Conservation (phyloP, 2,797 vertebrate species). For the Philypnodon macrostomus region DNA sequence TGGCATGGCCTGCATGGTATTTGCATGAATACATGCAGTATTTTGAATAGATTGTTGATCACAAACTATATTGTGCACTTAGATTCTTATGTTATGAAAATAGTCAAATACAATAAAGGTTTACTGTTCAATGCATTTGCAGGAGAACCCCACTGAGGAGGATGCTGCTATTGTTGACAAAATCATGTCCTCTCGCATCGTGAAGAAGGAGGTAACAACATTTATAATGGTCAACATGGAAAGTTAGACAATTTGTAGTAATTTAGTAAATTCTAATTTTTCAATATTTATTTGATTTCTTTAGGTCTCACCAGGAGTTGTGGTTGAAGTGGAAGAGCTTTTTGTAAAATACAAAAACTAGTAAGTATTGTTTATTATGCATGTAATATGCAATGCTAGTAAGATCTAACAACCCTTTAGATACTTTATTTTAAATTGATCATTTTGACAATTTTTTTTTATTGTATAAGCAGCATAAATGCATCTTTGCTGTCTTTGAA, state of each 20-base stretch:
- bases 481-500: neutral
- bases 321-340: constrained; percentile 92
- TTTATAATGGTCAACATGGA: too few species aligned
- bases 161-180: constrained; percentile 98
- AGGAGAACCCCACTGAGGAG: constrained; percentile 98
- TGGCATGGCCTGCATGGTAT: constrained; percentile 15
- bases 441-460: neutral
- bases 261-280: too few species aligned
- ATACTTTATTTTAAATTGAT: neutral
- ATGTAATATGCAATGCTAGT: neutral
- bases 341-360: constrained; percentile 99
- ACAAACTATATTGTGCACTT: constrained; percentile 5
- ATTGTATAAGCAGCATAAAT: constrained; percentile 4
- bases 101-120: constrained; percentile 4
- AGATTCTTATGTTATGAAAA: neutral
- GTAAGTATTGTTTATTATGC: constrained; percentile 76
- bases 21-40: too few species aligned
- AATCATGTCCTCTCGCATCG: constrained; percentile 88
- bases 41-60: too few species aligned
- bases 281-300: constrained; percentile 35
- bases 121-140: constrained; percentile 18
- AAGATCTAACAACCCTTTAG: neutral
- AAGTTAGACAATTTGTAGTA: too few species aligned
- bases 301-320: constrained; percentile 86
- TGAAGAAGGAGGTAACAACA: constrained; percentile 89